These are phyloP conservation scores for Acanthaster planci DNA, from an alignment of 35 echinoderm and acorn worm species.

Conservation along the genomic window DNA sequence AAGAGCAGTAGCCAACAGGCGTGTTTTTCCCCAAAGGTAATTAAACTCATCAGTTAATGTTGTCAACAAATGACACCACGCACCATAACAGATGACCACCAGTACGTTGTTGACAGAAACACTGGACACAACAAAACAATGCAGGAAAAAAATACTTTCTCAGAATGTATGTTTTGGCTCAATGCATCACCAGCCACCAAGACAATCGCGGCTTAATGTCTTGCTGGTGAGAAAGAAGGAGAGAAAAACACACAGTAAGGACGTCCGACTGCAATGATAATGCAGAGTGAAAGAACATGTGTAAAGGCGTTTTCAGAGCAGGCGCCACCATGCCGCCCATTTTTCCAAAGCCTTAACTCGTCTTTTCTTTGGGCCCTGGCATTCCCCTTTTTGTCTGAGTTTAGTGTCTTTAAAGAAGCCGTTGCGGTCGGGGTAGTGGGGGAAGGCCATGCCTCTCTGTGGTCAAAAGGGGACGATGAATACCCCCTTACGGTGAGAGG, in stretches of 20 bases:
- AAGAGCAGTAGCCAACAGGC: neutral
- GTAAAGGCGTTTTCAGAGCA: neutral
- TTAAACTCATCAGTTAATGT: slow-evolving; percentile 20
- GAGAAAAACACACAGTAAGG: slow-evolving; percentile 16
- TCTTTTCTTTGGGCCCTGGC: slow-evolving; percentile 6
- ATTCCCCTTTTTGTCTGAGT: neutral
- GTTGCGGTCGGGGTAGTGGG: neutral
- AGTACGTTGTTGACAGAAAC: neutral
- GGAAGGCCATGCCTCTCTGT: slow-evolving; percentile 19
- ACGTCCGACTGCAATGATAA: neutral
- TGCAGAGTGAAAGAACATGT: neutral
- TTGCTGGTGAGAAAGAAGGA: neutral
- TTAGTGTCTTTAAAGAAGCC: neutral
- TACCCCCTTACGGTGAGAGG: neutral
- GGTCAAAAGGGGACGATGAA: slow-evolving; percentile 8
- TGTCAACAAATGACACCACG: neutral
- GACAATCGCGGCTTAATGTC: slow-evolving; percentile 13
- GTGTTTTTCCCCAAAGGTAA: neutral
- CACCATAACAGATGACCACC: slow-evolving; percentile 2
- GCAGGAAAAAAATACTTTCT: neutral
- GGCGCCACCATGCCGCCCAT: neutral
- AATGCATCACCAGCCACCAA: slow-evolving; percentile 6
- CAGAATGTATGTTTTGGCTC: neutral
- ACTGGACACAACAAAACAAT: neutral
- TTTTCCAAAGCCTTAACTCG: neutral